phyloP scores from a whole-genome alignment of 2,797 vertebrate genomes.

The Gobio occitaniae region DNA sequence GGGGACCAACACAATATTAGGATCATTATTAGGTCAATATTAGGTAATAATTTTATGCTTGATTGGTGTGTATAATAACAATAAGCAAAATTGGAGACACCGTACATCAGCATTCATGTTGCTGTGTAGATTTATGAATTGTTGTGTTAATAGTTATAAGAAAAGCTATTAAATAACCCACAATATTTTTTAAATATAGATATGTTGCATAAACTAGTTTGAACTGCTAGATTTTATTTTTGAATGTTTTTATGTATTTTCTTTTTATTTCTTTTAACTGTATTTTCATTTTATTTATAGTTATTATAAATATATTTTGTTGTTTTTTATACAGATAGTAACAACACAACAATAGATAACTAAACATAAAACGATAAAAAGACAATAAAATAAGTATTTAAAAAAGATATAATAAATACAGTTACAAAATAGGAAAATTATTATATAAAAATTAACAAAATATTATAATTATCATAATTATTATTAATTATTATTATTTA shows the following conservation, averaged over 20 bases:
- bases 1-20: no score
- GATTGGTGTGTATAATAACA: no score
- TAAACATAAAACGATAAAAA: neutral
- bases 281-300: neutral
- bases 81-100: neutral
- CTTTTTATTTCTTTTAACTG: neutral
- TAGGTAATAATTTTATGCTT: no score
- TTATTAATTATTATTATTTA: no score
- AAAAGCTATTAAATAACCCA: neutral
- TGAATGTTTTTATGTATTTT: neutral
- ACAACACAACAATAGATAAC: neutral
- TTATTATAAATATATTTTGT: no score
- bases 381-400: neutral
- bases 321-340: neutral
- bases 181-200: neutral
- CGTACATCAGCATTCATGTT: neutral
- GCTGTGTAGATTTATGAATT: neutral
- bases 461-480: no score
- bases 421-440: neutral
- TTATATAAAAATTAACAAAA: no score
- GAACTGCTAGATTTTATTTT: neutral
- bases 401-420: neutral
- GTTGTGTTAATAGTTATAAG: neutral
- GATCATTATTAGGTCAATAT: no score
- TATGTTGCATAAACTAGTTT: neutral